Percentiles rank a stretch among this genome's conserved stretches.
phyloP scores from a whole-genome alignment of 2,797 vertebrate species.

The Parotocinclus haroldoi region DNA sequence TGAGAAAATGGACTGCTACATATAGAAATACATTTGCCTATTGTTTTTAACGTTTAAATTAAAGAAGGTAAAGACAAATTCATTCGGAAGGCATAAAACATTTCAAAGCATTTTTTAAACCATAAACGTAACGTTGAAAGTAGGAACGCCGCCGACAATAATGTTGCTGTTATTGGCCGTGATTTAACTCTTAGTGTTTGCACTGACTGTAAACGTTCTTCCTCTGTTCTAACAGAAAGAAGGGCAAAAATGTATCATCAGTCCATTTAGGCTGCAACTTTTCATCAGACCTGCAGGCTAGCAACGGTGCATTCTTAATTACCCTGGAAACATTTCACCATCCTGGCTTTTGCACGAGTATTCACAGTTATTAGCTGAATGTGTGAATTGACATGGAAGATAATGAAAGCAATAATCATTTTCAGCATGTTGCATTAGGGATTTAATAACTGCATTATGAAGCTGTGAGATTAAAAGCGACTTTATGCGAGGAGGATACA shows the following conservation, averaged over 20 bases:
- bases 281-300: conserved; percentile 32
- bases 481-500: conserved; percentile 36
- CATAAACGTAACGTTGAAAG: too few relatives aligned
- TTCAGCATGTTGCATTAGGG: conserved; percentile 42
- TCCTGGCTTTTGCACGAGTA: conserved; percentile 34
- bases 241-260: conserved; percentile 6
- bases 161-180: too few relatives aligned
- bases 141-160: too few relatives aligned
- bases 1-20: too few relatives aligned
- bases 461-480: conserved; percentile 35
- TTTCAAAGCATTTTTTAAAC: too few relatives aligned
- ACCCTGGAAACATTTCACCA: conserved; percentile 37
- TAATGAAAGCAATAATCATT: conserved; percentile 52
- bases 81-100: too few relatives aligned
- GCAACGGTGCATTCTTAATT: conserved; percentile 41
- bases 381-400: conserved; percentile 47
- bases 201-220: neutral
- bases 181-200: too few relatives aligned
- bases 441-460: conserved; percentile 46
- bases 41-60: too few relatives aligned
- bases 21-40: too few relatives aligned
- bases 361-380: conserved; percentile 49
- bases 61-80: too few relatives aligned
- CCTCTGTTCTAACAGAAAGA: conserved; percentile 6
- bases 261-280: conserved; percentile 17